Conservation (phyloP, 2,797 vertebrate genomes). For the Rhynchotus rufescens region DNA sequence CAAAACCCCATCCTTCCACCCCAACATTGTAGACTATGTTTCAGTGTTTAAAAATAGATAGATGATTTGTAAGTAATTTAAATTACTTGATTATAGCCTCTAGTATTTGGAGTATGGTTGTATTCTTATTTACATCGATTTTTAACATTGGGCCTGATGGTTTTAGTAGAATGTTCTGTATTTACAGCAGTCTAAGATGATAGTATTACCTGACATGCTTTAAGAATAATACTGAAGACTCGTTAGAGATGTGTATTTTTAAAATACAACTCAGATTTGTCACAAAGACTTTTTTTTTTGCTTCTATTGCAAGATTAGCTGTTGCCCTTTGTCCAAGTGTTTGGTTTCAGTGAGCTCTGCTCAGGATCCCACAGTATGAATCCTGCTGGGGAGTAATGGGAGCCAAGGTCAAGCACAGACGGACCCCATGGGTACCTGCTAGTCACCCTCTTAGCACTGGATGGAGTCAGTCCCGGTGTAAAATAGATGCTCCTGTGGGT, state of each 20-base stretch:
- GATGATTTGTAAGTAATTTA: neutral
- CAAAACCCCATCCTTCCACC: neutral
- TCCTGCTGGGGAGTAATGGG: slow-evolving; percentile 15
- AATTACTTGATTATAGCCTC: neutral
- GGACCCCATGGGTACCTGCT: neutral
- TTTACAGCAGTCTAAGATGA: neutral
- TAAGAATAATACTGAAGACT: neutral
- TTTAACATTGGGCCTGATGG: neutral
- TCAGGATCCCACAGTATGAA: slow-evolving; percentile 54
- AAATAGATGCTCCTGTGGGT: neutral
- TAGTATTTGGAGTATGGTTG: neutral
- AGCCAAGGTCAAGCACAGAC: slow-evolving; percentile 35
- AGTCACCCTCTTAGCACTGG: neutral
- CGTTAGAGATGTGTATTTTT: neutral
- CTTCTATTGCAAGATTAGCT: neutral
- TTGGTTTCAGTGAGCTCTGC: neutral
- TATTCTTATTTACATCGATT: neutral
- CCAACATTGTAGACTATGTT: neutral
- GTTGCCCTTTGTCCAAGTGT: neutral
- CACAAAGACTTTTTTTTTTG: neutral
- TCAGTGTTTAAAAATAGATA: neutral
- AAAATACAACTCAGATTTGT: neutral
- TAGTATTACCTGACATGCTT: neutral
- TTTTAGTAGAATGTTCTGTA: neutral
- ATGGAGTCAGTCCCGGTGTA: neutral